These are phyloP conservation scores for Triplophysa tibetana DNA, from an alignment of 2,113 vertebrate species.

Conservation along the genomic window DNA sequence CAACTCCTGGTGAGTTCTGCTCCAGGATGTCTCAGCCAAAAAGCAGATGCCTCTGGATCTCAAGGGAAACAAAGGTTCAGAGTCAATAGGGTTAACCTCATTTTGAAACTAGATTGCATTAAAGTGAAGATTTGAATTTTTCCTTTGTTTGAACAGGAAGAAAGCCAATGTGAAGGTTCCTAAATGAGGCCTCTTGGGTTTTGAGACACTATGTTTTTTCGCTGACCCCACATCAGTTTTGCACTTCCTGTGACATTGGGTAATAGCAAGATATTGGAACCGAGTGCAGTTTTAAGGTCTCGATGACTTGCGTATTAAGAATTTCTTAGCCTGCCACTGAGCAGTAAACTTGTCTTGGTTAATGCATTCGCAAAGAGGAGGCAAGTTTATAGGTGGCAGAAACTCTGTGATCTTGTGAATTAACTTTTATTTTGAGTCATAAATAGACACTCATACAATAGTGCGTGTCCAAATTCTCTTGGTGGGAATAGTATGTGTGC, in stretches of 20 bases:
- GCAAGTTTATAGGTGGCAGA: slow-evolving; percentile 43
- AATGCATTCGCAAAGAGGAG: slow-evolving; percentile 47
- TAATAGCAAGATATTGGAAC: slow-evolving; percentile 9
- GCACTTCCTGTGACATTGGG: neutral
- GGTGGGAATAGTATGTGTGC: slow-evolving; percentile 33
- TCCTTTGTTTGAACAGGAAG: slow-evolving; percentile 28
- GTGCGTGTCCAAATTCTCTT: slow-evolving; percentile 39
- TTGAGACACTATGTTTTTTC: slow-evolving; percentile 26
- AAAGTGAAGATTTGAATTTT: slow-evolving; percentile 39
- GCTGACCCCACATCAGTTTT: neutral
- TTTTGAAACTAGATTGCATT: slow-evolving; percentile 38
- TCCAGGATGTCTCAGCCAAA: slow-evolving; percentile 28
- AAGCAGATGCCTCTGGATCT: slow-evolving; percentile 58
- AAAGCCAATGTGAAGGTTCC: slow-evolving; percentile 27
- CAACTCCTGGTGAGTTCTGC: slow-evolving; percentile 50
- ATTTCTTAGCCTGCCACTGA: slow-evolving; percentile 48
- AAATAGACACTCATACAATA: slow-evolving; percentile 49
- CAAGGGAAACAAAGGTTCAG: slow-evolving; percentile 49
- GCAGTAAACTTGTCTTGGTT: slow-evolving; percentile 52
- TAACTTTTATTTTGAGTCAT: slow-evolving; percentile 50
- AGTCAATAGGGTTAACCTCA: slow-evolving; percentile 27
- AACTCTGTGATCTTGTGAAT: slow-evolving; percentile 54
- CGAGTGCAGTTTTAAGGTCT: slow-evolving; percentile 10
- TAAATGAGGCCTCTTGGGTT: slow-evolving; percentile 21
- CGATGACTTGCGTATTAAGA: slow-evolving; percentile 25